Evolutionary conservation across 2,113 vertebrate species (phyloP), one percentile per base, ranked within the genome.

Genomic region (Coregonus clupeaformis): DNA sequence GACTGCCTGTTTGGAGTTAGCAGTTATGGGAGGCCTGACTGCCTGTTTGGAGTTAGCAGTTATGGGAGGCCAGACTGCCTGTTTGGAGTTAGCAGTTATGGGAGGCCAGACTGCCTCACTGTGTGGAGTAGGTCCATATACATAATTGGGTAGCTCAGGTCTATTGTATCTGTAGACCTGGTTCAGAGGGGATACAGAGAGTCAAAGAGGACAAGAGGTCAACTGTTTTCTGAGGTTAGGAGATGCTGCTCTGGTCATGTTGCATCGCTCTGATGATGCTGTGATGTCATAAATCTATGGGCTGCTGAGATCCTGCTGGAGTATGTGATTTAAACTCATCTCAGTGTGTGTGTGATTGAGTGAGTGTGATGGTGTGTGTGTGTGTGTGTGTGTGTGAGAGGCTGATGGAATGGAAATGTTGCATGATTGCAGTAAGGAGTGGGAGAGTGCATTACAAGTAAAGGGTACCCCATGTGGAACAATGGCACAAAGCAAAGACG

Each of bases 381-480:
- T 29, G 25, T 29, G 64, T 94, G 93, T 91, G 91, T 59, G 55
- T 59, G 55, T 13, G 55, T 59, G 55, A 3, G 55, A 0, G 62
- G 20, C 11, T 24, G n/a, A 13, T 22, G 2, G 62, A 24, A 22
- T 63, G 62, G 20, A 9, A 2, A 22, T 63, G 22, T 63, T 63
- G 24, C 62, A 59, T 59, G 55, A 59, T 20, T 13, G 20, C 55
- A 18, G 45, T 47, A 47, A 47, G 13, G 45, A 47, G 45, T 47
- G 45, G 45, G 18, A n/a, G 18, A 59, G 6, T 5, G 55, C 55
- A 59, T 59, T n/a, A n/a, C 55, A n/a, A 20, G 55, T n/a, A 59
- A 20, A 59, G 20, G 91, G 92, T 89, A 84, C 77, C 86, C 86
- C 89, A 87, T 85, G 91, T 85, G 94, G 89, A 92, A 22, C 18